Base-by-base conservation (phyloP, 2,113 vertebrate species). In the Sinocyclocheilus rhinocerous region DNA sequence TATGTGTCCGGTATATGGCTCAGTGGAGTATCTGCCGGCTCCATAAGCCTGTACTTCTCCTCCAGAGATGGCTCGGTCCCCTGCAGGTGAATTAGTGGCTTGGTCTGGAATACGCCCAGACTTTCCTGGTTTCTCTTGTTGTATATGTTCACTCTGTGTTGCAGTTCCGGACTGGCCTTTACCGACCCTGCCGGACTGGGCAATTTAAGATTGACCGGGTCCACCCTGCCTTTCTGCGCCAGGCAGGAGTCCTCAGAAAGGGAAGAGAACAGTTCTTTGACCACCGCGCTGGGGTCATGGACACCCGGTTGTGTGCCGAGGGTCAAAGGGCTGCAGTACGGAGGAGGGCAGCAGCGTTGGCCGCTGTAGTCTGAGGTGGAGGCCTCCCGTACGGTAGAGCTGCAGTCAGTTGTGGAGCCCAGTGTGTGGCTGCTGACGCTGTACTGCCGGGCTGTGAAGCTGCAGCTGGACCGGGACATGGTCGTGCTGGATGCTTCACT, bases 381-480 rank as follows among this genome's bases (percentile, higher is more conserved):
- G 6, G 95, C 96, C 86, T 97, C 95, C 0, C 95, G 95, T 86
- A 95, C 95, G 0, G 96, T 95, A 0, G 95, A 94, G 92, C 97
- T 98, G 94, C 96, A 97, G 94, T 98, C 97, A 0, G 95, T 97
- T 89, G 94, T 96, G 55, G 97, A 99, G 92, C 95, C 97, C 90
- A 97, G 92, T 0, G 95, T 97, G 90, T 96, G 97, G 93, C 96
- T 98, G 94, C 96, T 98, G 90, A 96, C 88, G 0, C 97, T 98
- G 92, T 95, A 96, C 90, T 96, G 95, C 26, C 91, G 92, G 0
- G 94, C 94, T 69, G 95, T 94, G 0, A 97, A 97, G 93, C 95
- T 96, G 83, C 84, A 91, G 0, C 94, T 94, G 1, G 95, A 96
- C 29, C 89, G 93, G 0, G 96, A 97, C 36, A 90, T 91, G 0